Evolutionary conservation across 2,113 vertebrate species (phyloP), one percentile per base, ranked within the genome.

Genomic region (Conger conger): DNA sequence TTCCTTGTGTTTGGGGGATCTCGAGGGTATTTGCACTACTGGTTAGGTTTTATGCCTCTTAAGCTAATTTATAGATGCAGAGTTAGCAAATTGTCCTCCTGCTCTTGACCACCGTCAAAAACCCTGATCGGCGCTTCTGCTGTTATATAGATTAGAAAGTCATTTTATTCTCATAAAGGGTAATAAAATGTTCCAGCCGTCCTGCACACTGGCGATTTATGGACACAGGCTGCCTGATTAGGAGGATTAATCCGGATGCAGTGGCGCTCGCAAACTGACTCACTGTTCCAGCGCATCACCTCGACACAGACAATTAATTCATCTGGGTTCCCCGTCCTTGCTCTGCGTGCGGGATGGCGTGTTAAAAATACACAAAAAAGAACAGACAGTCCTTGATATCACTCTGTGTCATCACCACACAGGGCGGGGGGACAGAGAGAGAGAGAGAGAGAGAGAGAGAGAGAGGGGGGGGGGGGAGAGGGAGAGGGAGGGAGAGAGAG

Each of bases 111-210:
- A 54, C 68, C 7, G 27, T 81, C 30, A 79, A 57, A 81, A 37
- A 53, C 40, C 30, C 78, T 76, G 1, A 76, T 77, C n/a, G 13
- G 30, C 42, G 68, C 35, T 23, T 57, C n/a, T 76, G 30, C 40
- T 85, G 37, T 76, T 77, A 82, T 86, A 33, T 76, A 53, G 80
- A 86, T 81, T 76, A 40, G 79, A 27, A 30, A 81, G 79, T n/a
- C 8, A n/a, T 27, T 33, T 77, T 30, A 13, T 33, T 80, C 20
- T 76, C 36, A 36, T 40, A 57, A 0, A n/a, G 60, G 36, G 45
- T 40, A 37, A 53, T 30, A 16, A 76, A 53, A 42, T 3, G 38
- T 37, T 40, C n/a, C 45, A 20, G 53, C 8, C 50, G 20, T 79
- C 57, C 77, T 42, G 45, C 35, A 18, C 50, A 23, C 33, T 53